A percentile compares a stretch with the other conserved stretches of the same genome.
Evolutionary conservation across 2,113 vertebrate genomes (phyloP).

Genomic region (Gallinago media): DNA sequence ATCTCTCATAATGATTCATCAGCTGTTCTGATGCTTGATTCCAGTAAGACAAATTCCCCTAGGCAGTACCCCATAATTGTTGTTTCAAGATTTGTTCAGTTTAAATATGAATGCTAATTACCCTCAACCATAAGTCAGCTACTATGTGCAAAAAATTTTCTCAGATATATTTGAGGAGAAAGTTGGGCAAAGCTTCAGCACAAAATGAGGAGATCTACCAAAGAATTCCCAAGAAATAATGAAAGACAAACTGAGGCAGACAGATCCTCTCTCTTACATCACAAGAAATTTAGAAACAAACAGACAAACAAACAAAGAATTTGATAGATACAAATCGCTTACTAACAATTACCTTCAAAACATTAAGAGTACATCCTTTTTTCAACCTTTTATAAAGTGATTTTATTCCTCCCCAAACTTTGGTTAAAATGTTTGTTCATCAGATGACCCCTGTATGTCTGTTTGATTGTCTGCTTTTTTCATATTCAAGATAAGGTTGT

Average conservation of each 20-base stretch:
- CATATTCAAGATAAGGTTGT: not conserved
- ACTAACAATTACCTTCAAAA: not conserved
- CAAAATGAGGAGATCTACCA: not conserved
- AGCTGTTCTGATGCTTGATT: not conserved
- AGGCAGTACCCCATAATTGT: not conserved
- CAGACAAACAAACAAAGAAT: not conserved
- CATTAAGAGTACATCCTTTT: not conserved
- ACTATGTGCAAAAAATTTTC: not conserved
- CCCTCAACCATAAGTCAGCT: not conserved
- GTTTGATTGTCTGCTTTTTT: not conserved
- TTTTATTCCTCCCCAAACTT: not conserved
- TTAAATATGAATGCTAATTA: not conserved
- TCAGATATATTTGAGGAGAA: not conserved
- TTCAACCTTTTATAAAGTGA: not conserved
- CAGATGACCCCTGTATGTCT: not conserved
- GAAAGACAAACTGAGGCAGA: not conserved
- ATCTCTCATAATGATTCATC: not conserved
- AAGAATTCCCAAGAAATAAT: not conserved
- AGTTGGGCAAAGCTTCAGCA: not conserved
- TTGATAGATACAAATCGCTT: not conserved
- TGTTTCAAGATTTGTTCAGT: not conserved
- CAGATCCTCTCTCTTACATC: not conserved
- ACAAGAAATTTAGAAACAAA: not conserved
- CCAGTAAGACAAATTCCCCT: not conserved
- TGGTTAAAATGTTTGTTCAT: not conserved